These are phyloP conservation scores for Crypturellus undulatus DNA, from an alignment of 2,113 vertebrate genomes.

Conservation along the genomic window DNA sequence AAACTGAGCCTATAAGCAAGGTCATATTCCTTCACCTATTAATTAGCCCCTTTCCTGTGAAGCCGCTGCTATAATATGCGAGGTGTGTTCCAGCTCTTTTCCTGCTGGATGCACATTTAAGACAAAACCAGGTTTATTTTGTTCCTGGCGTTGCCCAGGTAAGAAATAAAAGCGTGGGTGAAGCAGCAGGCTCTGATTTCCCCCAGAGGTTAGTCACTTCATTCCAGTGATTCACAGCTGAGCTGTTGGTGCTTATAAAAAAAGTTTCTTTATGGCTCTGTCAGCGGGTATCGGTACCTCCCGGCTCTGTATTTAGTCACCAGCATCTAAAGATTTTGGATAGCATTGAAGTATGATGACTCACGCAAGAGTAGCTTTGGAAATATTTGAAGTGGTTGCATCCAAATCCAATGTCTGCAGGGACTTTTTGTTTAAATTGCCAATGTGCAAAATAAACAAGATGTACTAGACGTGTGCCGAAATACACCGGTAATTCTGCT, in stretches of 20 bases:
- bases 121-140: conserved; percentile 26
- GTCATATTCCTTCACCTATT: neutral
- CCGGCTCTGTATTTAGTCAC: neutral
- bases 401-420: neutral
- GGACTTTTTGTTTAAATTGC: conserved; percentile 8
- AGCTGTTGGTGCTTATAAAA: conserved; percentile 19
- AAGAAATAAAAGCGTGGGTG: conserved; percentile 40
- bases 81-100: neutral
- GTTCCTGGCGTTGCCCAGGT: neutral
- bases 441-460: conserved; percentile 3
- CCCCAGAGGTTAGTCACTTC: conserved; percentile 30
- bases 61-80: neutral
- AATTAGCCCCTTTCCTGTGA: neutral
- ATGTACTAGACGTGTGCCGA: neutral
- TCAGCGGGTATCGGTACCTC: neutral
- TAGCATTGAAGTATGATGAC: neutral
- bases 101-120: neutral
- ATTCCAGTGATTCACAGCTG: conserved; percentile 50
- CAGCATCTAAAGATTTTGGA: neutral
- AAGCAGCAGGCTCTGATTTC: conserved; percentile 36
- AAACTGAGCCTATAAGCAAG: neutral
- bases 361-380: neutral
- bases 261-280: neutral
- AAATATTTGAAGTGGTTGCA: neutral
- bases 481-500: neutral